phyloP scores from a whole-genome alignment of 1,140 invertebrate genomes.

The Bemisia tabaci region DNA sequence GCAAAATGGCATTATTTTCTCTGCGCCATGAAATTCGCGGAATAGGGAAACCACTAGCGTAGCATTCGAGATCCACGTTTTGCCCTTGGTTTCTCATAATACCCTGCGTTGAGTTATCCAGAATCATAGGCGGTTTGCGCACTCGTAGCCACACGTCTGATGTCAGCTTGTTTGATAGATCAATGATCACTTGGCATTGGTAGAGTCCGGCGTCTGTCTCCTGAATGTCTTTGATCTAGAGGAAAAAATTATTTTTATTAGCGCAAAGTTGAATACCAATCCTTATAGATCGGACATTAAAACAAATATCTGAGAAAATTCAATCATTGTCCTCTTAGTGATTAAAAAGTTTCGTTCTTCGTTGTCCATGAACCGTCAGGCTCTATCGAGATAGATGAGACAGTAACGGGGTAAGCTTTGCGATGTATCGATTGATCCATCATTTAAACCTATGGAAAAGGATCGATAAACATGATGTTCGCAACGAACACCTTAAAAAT shows the following conservation, averaged over 20 bases:
- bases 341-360: too few species aligned
- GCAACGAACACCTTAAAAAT: too few species aligned
- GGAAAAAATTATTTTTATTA: constrained; percentile 8
- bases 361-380: too few species aligned
- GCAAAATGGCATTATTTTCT: constrained; percentile 83
- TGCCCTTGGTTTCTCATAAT: constrained; percentile 68
- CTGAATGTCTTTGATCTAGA: constrained; percentile 83
- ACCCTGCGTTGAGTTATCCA: constrained; percentile 79
- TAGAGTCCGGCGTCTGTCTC: constrained; percentile 83
- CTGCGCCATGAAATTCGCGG: constrained; percentile 80
- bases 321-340: too few species aligned
- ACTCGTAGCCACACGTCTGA: constrained; percentile 74
- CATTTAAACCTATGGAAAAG: too few species aligned
- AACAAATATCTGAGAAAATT: too few species aligned
- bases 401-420: too few species aligned
- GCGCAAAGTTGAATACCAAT: too few species aligned
- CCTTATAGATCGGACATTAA: too few species aligned
- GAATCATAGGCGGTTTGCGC: constrained; percentile 72
- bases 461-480: too few species aligned
- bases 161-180: constrained; percentile 57
- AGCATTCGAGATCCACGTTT: constrained; percentile 67
- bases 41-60: constrained; percentile 64
- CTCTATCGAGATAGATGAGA: too few species aligned
- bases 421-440: too few species aligned
- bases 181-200: constrained; percentile 71